Evolutionary conservation across 2,797 vertebrate genomes (phyloP).

Genomic region (Scolopax bukidnonensis): DNA sequence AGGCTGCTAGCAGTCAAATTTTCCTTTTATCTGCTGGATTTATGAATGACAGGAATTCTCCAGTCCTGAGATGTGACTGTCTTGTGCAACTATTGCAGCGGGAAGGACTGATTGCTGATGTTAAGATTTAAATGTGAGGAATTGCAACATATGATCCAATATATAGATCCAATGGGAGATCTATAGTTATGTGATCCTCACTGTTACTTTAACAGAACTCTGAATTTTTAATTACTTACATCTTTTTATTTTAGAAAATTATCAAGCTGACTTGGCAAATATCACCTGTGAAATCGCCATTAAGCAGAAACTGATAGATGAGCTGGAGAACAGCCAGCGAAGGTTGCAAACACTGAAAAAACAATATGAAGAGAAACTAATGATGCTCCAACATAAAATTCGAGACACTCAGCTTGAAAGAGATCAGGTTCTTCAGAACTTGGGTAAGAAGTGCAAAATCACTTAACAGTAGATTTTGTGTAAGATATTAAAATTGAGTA

Average conservation of each 20-base stretch:
- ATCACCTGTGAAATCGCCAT: slow-evolving; percentile 99
- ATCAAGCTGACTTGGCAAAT: slow-evolving; percentile 94
- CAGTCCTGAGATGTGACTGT: background rate
- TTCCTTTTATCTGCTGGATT: background rate
- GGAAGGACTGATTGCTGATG: background rate
- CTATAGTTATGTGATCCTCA: background rate
- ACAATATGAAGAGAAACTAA: slow-evolving; percentile 96
- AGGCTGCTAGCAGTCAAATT: background rate
- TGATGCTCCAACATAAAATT: slow-evolving; percentile 96
- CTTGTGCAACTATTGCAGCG: background rate
- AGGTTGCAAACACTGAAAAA: slow-evolving; percentile 93
- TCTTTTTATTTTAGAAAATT: slow-evolving; percentile 81
- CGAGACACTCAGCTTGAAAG: slow-evolving; percentile 94
- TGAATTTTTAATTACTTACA: background rate
- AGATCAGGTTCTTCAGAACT: slow-evolving; percentile 94
- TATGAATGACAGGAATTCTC: background rate
- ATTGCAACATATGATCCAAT: background rate
- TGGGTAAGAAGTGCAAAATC: slow-evolving; percentile 80
- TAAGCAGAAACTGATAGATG: slow-evolving; percentile 97
- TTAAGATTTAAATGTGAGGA: background rate
- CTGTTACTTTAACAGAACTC: background rate
- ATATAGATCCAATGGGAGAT: background rate
- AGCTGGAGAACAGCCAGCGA: slow-evolving; percentile 96
- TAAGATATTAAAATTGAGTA: background rate
- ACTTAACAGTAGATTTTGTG: background rate